Evolutionary conservation across 2,888 invertebrate species (phyloP).

Genomic region (Aphidoletes aphidimyza): DNA sequence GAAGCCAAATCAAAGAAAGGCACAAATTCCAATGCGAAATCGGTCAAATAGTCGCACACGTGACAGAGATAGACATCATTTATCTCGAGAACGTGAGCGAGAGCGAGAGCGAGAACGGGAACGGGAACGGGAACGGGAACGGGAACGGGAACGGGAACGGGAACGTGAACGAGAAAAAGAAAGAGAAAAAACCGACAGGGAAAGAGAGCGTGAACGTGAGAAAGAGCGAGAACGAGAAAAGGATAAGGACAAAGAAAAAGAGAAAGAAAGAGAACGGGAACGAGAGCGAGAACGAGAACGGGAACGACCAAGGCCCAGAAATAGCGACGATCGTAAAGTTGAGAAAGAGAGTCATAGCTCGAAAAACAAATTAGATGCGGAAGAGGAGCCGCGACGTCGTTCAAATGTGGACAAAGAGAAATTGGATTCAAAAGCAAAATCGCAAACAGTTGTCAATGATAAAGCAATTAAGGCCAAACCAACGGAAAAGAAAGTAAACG

Average conservation of each 20-base stretch:
- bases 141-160: too few species aligned
- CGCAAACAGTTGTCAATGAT: neutral
- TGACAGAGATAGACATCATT: constrained; percentile 68
- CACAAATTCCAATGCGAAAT: neutral
- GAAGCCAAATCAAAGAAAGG: neutral
- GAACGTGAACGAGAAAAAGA: too few species aligned
- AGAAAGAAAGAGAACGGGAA: constrained; percentile 66
- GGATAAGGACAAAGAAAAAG: constrained; percentile 59
- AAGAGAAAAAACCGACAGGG: too few species aligned
- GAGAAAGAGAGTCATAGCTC: constrained; percentile 55
- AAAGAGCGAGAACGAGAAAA: constrained; percentile 57
- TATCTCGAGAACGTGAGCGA: constrained; percentile 61
- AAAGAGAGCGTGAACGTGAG: too few species aligned
- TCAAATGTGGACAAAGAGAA: constrained; percentile 4
- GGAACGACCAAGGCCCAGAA: constrained; percentile 64
- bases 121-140: too few species aligned
- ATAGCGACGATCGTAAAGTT: constrained; percentile 57
- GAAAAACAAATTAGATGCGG: constrained; percentile 55
- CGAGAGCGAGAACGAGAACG: constrained; percentile 63
- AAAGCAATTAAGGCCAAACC: neutral
- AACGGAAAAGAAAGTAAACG: neutral
- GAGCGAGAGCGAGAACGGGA: constrained; percentile 67
- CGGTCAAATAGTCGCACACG: constrained; percentile 62
- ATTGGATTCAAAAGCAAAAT: neutral
- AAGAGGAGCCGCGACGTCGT: neutral